Evolutionary conservation across 2,797 vertebrate species (phyloP).

Genomic region (Aldrovandia affinis): DNA sequence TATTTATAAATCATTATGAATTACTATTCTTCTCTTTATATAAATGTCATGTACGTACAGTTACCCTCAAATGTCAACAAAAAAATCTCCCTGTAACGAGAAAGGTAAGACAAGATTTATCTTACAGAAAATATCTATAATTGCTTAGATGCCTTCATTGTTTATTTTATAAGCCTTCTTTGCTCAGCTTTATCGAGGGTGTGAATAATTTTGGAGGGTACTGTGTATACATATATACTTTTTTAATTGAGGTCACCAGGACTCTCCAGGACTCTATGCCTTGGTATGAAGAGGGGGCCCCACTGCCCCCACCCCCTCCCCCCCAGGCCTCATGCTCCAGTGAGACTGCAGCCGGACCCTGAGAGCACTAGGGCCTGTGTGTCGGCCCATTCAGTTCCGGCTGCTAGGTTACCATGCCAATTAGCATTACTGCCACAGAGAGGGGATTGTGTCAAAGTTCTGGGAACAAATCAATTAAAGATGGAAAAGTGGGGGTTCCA

Average conservation of each 20-base stretch:
- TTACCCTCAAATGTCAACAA: too few species aligned
- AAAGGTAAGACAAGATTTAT: too few species aligned
- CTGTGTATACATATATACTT: background rate
- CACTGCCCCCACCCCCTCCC: background rate
- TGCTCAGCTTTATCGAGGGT: too few species aligned
- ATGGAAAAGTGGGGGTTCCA: slow-evolving; percentile 32
- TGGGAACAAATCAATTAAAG: slow-evolving; percentile 64
- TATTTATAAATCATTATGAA: too few species aligned
- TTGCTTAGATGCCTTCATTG: too few species aligned
- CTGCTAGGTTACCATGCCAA: slow-evolving; percentile 52
- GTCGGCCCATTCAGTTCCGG: slow-evolving; percentile 37
- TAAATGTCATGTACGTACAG: too few species aligned
- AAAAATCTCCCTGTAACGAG: too few species aligned
- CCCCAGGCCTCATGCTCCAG: background rate
- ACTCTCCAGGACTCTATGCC: background rate
- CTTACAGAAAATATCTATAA: too few species aligned
- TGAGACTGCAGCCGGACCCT: background rate
- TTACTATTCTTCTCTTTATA: too few species aligned
- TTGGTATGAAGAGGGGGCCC: background rate
- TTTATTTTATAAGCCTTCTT: too few species aligned
- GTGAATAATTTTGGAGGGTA: too few species aligned
- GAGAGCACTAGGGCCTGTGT: slow-evolving; percentile 25
- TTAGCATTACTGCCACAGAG: slow-evolving; percentile 48
- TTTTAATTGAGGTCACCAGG: background rate
- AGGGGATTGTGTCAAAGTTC: slow-evolving; percentile 51